Evolutionary conservation across 2,113 vertebrate species (phyloP), one percentile per base, ranked within the genome.

Genomic region (Callithrix jacchus): DNA sequence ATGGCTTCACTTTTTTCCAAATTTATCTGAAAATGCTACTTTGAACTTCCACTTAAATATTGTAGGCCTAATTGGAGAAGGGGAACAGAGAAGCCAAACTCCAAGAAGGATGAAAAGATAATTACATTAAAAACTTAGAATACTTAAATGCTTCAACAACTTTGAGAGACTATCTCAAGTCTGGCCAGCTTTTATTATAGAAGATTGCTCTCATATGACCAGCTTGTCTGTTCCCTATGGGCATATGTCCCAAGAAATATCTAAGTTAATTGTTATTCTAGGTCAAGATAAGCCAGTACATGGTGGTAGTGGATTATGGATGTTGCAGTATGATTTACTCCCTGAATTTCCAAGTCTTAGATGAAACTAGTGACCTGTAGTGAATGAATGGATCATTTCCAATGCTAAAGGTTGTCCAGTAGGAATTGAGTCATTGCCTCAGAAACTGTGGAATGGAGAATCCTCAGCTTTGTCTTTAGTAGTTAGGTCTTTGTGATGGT

Each of bases 21-120:
- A 89, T 91, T 70, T 64, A 30, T 90, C 47, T 89, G 66, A 92
- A 96, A 89, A 93, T 87, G n/a, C 45, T 80, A 87, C 11, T 16
- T 81, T 76, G 17, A 88, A 68, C 40, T 79, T 80, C 23, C 8
- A 32, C 27, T 88, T 95, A 6, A 54, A 64, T 92, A 64, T 9
- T 90, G 14, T 32, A 68, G 85, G 42, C 56, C 27, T 89, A 42
- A 70, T 79, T 54, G 66, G 35, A 87, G 56, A 47, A 56, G 45
- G 11, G n/a, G 4, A 37, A 54, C 9, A 54, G 42, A 10, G 21
- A 95, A 89, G 35, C 8, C 76, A 82, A 83, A 77, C n/a, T 92
- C 52, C 20, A 79, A 82, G 16, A 8, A 68, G 32, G 76, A 47
- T 32, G 83, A 42, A 92, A 74, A 32, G 16, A 35, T 17, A 88